Conservation (phyloP, 2,797 vertebrate species). For the Alectoris magna region DNA sequence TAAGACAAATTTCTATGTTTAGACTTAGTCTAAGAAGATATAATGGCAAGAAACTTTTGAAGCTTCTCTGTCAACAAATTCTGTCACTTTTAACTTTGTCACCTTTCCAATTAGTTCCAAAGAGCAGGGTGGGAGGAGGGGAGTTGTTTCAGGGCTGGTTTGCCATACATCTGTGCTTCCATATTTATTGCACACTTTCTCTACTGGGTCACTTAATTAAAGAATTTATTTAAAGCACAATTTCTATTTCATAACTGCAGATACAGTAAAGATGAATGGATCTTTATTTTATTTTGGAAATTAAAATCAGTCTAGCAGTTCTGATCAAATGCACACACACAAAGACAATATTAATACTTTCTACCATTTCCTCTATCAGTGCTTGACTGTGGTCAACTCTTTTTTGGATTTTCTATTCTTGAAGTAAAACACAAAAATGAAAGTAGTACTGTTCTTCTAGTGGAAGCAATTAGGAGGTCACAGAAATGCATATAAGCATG, state of each 20-base stretch:
- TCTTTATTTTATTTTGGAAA: background rate
- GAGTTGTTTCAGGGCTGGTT: background rate
- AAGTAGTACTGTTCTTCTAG: fast-evolving
- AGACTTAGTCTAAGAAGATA: background rate
- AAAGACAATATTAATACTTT: background rate
- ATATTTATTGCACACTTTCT: background rate
- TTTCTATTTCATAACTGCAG: background rate
- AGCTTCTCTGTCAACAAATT: background rate
- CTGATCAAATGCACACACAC: background rate
- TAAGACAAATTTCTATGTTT: background rate
- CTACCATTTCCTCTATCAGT: background rate
- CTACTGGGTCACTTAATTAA: background rate
- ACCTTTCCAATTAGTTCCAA: background rate
- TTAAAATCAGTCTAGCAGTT: background rate
- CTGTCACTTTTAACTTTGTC: background rate
- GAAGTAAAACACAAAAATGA: background rate
- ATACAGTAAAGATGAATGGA: background rate
- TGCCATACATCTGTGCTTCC: background rate
- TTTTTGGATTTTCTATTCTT: background rate
- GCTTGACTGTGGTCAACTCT: background rate
- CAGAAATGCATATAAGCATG: background rate
- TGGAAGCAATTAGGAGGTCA: background rate
- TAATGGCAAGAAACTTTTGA: background rate
- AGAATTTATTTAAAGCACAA: background rate
- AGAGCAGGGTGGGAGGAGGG: fast-evolving